Conservation (phyloP, 30 jellyfish, hydroid and myxozoan species). For the Aurelia aurita complex sp. Pacific region DNA sequence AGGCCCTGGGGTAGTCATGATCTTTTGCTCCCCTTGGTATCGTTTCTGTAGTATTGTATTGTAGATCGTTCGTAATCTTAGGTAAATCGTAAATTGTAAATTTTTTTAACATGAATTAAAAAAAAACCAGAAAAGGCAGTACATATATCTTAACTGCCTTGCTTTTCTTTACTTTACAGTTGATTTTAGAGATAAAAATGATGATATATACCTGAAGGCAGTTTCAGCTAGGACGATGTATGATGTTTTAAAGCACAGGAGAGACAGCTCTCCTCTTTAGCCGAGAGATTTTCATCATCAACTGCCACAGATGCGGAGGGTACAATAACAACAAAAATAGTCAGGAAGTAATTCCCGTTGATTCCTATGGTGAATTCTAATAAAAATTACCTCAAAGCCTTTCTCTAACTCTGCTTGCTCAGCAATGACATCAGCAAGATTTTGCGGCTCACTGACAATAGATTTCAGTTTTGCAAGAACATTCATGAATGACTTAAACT, state of each 20-base stretch:
- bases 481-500: slow-evolving; percentile 83
- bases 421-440: slow-evolving; percentile 95
- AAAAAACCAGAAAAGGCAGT: too few species aligned
- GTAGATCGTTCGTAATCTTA: too few species aligned
- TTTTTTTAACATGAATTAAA: too few species aligned
- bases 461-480: slow-evolving; percentile 90
- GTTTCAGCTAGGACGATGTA: slow-evolving; percentile 70
- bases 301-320: slow-evolving; percentile 5
- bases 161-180: too few species aligned
- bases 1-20: too few species aligned
- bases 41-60: too few species aligned
- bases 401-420: slow-evolving; percentile 98
- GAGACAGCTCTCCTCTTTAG: slow-evolving; percentile 53
- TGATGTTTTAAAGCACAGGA: slow-evolving; percentile 14
- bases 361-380: neutral
- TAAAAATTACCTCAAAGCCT: slow-evolving; percentile 57
- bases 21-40: too few species aligned
- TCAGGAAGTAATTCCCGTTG: too few species aligned
- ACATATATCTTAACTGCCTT: too few species aligned
- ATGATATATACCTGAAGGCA: neutral
- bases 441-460: slow-evolving; percentile 87
- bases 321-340: neutral
- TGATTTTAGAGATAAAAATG: too few species aligned
- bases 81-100: too few species aligned
- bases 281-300: slow-evolving; percentile 86